A percentile compares a stretch with the other conserved stretches of the same genome.
These are phyloP conservation scores for Trinorchestia longiramus DNA, from an alignment of 1,140 invertebrate genomes.

Conservation along the genomic window DNA sequence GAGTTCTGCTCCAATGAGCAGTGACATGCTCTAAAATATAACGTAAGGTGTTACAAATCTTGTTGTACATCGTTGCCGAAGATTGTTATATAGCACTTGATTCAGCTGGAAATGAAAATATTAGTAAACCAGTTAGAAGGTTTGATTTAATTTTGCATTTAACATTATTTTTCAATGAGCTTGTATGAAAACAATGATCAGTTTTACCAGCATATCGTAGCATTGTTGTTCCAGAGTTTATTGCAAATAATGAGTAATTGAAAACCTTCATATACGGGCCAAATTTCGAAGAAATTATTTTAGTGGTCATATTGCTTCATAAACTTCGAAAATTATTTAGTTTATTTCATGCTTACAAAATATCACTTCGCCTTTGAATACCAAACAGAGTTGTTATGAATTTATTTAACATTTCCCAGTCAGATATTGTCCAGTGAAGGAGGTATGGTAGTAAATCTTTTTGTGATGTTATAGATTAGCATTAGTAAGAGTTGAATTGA, in stretches of 20 bases:
- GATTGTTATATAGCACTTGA: neutral
- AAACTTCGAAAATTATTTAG: neutral
- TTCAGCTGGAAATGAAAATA: neutral
- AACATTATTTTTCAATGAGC: neutral
- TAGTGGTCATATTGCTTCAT: neutral
- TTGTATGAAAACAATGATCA: too few relatives aligned
- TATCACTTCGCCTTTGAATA: neutral
- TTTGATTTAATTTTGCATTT: neutral
- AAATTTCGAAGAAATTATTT: neutral
- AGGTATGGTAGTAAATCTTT: neutral
- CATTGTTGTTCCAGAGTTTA: neutral
- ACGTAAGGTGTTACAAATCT: neutral
- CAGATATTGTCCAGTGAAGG: neutral
- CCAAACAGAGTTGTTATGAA: neutral
- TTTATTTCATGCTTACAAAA: neutral
- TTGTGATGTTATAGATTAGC: neutral
- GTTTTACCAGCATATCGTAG: too few relatives aligned
- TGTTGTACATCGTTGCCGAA: neutral
- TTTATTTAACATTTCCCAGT: neutral
- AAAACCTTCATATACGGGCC: neutral
- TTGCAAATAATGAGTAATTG: neutral
- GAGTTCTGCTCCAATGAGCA: neutral
- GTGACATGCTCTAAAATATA: neutral
- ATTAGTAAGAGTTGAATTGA: neutral
- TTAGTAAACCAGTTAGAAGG: neutral